A percentile compares a stretch with the other conserved stretches of the same genome.
These are phyloP conservation scores for Callinectes sapidus DNA, from an alignment of 2,888 invertebrate genomes.

Conservation along the genomic window DNA sequence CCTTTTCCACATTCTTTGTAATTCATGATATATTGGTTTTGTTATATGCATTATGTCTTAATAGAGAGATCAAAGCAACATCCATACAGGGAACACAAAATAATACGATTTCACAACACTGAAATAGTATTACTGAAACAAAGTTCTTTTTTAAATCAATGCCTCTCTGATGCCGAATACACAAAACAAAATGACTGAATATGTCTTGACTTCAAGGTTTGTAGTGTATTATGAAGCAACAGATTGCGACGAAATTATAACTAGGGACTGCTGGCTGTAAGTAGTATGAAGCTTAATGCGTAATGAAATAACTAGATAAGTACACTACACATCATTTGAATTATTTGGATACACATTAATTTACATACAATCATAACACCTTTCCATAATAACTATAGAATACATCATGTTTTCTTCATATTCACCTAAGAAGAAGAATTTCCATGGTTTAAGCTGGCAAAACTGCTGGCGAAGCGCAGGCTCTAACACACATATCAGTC, in stretches of 20 bases:
- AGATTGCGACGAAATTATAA: not conserved
- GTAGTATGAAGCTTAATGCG: not conserved
- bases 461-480: too few relatives aligned
- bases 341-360: too few relatives aligned
- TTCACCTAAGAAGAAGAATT: too few relatives aligned
- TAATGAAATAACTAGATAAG: too few relatives aligned
- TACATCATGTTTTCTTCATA: too few relatives aligned
- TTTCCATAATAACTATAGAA: too few relatives aligned
- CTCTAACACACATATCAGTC: too few relatives aligned
- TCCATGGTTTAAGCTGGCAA: too few relatives aligned
- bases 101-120: not conserved
- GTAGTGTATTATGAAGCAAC: not conserved
- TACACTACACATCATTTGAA: too few relatives aligned
- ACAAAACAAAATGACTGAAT: not conserved
- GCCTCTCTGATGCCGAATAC: not conserved
- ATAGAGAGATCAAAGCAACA: not conserved
- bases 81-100: not conserved
- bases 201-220: not conserved
- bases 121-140: not conserved
- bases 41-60: not conserved
- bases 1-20: not conserved
- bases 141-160: not conserved
- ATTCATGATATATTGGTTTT: not conserved
- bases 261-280: not conserved
- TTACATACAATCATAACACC: too few relatives aligned